Base-by-base conservation (phyloP, 53 echinoderm and acorn worm genomes). In the Paracentrotus lividus region DNA sequence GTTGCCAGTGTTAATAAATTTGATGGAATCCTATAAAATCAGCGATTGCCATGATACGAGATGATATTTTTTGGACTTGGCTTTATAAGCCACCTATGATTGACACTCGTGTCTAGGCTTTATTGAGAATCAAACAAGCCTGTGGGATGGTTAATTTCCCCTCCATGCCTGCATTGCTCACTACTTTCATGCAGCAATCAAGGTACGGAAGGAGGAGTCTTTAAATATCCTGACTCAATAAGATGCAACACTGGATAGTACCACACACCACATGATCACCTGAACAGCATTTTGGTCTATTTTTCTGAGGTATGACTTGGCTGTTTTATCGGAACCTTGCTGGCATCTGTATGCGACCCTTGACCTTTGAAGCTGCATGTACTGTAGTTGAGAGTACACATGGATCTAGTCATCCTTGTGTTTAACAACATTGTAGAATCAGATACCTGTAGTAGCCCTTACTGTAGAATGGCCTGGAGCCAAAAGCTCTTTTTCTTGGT, bases 391-490 rank as follows among this genome's bases (percentile, higher is more conserved):
- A n/a, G n/a, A n/a, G n/a, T n/a, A n/a, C n/a, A n/a, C n/a, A n/a
- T n/a, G n/a, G n/a, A n/a, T n/a, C n/a, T n/a, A n/a, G n/a, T n/a
- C n/a, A n/a, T n/a, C 72, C 72, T 40, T 40, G 21, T 32, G 5
- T 14, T 15, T 36, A 72, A 18, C 40, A 20, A 72, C 32, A 40
- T 72, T 29, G 2, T 64, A 64, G 31, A 64, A 29, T 64, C 27
- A 64, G 27, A 21, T 72, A 72, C 36, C 12, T 47, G 47, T 81
- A 81, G 81, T 9, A 45, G 26, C 47, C 81, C 49, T 27, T 13
- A 78, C 26, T 24, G 81, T 81, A 49, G 81, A 81, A 47, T 81
- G n/a, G 81, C 81, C 26, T 81, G 12, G 81, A 81, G 81, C 26
- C 47, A 47, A 21, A 45, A 47, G n/a, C 81, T 81, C 2, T 12